These are phyloP conservation scores for Calyptommatus sinebrachiatus DNA, from an alignment of 2,113 vertebrate species.

Conservation along the genomic window DNA sequence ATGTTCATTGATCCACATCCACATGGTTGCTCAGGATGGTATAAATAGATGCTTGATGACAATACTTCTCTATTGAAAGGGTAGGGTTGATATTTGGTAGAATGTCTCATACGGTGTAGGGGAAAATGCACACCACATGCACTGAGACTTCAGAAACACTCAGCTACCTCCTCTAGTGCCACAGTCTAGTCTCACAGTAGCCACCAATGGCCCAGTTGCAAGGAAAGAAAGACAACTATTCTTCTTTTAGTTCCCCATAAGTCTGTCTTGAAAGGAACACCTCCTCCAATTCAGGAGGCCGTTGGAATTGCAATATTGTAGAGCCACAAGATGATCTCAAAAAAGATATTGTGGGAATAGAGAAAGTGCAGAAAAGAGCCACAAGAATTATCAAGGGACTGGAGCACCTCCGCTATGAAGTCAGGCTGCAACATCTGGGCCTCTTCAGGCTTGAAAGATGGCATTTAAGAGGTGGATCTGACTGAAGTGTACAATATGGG, in stretches of 20 bases:
- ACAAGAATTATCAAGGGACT: too few relatives aligned
- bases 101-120: neutral
- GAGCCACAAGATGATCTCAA: too few relatives aligned
- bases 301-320: too few relatives aligned
- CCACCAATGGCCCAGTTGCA: neutral
- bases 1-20: neutral
- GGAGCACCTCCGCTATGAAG: too few relatives aligned
- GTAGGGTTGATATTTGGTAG: neutral
- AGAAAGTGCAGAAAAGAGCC: too few relatives aligned
- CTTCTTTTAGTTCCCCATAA: neutral
- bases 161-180: neutral
- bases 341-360: too few relatives aligned
- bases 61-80: neutral
- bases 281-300: too few relatives aligned
- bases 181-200: neutral
- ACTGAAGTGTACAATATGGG: too few relatives aligned
- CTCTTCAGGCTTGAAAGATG: too few relatives aligned
- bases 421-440: too few relatives aligned
- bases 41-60: slow-evolving; percentile 17
- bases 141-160: neutral
- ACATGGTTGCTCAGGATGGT: neutral
- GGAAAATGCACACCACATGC: neutral
- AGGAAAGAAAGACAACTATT: too few relatives aligned
- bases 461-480: too few relatives aligned
- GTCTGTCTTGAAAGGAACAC: neutral